phyloP scores from a whole-genome alignment of 1,140 invertebrate genomes.

The Leptoteleia sp. region DNA sequence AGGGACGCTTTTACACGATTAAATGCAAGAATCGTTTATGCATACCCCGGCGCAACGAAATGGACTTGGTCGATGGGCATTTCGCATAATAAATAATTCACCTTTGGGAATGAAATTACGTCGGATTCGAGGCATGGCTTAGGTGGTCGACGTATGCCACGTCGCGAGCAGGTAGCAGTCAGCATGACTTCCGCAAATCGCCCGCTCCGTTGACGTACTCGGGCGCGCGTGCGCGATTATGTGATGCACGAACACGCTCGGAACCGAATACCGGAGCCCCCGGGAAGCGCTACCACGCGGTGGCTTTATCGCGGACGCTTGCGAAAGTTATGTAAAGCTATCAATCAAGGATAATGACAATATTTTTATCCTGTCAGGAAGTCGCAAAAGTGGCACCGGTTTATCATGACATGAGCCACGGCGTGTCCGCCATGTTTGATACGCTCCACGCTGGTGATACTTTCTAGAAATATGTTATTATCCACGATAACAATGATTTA shows the following conservation, averaged over 20 bases:
- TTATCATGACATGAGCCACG: no score
- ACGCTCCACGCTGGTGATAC: no score
- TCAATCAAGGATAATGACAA: constrained; percentile 62
- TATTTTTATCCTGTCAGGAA: constrained; percentile 62
- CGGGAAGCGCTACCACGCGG: constrained; percentile 56
- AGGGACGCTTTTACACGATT: no score
- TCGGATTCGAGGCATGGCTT: constrained; percentile 29
- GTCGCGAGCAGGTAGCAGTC: constrained; percentile 46
- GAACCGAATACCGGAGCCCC: constrained; percentile 63
- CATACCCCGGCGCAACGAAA: no score
- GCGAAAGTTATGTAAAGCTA: constrained; percentile 57
- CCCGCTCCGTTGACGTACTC: constrained; percentile 1
- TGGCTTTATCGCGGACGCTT: constrained; percentile 51
- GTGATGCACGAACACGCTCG: constrained; percentile 51
- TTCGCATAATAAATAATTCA: constrained; percentile 58
- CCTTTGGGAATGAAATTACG: constrained; percentile 55
- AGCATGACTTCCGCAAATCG: constrained; percentile 62
- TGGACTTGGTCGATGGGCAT: no score
- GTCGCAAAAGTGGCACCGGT: constrained; percentile 44
- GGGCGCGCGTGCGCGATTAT: constrained; percentile 30
- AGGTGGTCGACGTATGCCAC: constrained; percentile 46
- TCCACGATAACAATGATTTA: no score
- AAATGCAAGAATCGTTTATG: no score
- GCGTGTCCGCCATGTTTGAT: neutral
- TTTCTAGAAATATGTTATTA: no score